Base-by-base conservation (phyloP, 2,113 vertebrate species). In the Myiozetetes cayanensis region DNA sequence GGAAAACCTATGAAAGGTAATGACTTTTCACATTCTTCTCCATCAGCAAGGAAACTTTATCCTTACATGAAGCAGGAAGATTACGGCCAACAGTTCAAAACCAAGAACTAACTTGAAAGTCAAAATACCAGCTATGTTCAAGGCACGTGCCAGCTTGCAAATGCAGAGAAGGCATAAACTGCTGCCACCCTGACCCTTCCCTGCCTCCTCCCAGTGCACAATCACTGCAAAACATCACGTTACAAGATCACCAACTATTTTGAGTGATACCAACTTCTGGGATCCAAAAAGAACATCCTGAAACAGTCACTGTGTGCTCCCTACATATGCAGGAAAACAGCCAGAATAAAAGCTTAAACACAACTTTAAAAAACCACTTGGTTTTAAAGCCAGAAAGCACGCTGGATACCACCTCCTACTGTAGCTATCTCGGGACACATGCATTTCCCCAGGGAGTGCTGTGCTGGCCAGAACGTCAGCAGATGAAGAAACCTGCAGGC, bases 401-500 rank as follows among this genome's bases (percentile, higher is more conserved):
- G 0, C 0, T 66, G 53, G 91, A 17, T 52, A 66, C 55, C 14
- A 23, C 27, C 72, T 74, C 67, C 39, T 77, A 10, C 53, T 67
- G 47, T 2, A 91, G 78, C 78, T 89, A 55, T 46, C 79, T 86
- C 1, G 1, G 88, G 87, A 66, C 6, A 1, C 46, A 44, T 1
- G 3, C 35, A 10, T 62, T 62, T 90, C 47, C 75, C n/a, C 24
- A 25, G 50, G 82, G 56, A 89, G 30, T 24, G 75, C 28, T 22
- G 50, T 56, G 85, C 87, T 62, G 88, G 78, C 78, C 89, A 82
- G 44, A 71, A 82, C 49, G 37, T 35, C 78, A 94, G 93, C 56
- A 65, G 61, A 87, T 59, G 19, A 94, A 83, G 80, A 71, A 84
- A 91, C 81, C 93, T 88, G 68, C 76, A 85, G 82, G 58, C 62